A percentile compares a stretch with the other conserved stretches of the same genome.
These are phyloP conservation scores for Enteromius paludinosus DNA, from an alignment of 2,797 vertebrate genomes.

Conservation along the genomic window DNA sequence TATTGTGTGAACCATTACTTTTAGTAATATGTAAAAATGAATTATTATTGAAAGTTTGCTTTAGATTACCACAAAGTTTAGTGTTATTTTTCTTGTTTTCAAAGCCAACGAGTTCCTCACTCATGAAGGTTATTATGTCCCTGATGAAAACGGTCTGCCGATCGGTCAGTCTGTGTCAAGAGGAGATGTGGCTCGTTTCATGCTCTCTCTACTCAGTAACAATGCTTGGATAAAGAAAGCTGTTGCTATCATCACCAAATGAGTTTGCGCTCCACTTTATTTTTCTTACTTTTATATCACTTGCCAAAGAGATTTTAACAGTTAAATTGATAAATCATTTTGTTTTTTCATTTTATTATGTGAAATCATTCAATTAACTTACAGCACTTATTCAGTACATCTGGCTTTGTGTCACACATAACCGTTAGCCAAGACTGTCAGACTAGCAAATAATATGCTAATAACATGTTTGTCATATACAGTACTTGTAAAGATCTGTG, in stretches of 20 bases:
- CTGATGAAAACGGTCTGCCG: conserved; percentile 64
- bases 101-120: conserved; percentile 78
- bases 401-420: neutral
- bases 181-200: conserved; percentile 78
- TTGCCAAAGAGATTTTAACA: neutral
- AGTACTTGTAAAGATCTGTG: too few species aligned
- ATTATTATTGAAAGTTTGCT: neutral
- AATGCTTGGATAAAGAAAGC: conserved; percentile 77
- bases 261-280: neutral
- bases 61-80: neutral
- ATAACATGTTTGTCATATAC: too few species aligned
- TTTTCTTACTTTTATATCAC: neutral
- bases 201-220: conserved; percentile 76
- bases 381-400: neutral
- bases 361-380: too few species aligned
- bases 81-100: conserved; percentile 25
- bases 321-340: neutral
- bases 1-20: neutral
- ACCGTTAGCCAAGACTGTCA: neutral
- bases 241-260: conserved; percentile 77
- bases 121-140: conserved; percentile 79
- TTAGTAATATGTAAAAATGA: neutral
- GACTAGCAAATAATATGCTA: neutral
- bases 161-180: conserved; percentile 63
- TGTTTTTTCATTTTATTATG: too few species aligned